A percentile compares a stretch with the other conserved stretches of the same genome.
Evolutionary conservation across 2,888 invertebrate species (phyloP).

Genomic region (Dinocampus coccinellae): DNA sequence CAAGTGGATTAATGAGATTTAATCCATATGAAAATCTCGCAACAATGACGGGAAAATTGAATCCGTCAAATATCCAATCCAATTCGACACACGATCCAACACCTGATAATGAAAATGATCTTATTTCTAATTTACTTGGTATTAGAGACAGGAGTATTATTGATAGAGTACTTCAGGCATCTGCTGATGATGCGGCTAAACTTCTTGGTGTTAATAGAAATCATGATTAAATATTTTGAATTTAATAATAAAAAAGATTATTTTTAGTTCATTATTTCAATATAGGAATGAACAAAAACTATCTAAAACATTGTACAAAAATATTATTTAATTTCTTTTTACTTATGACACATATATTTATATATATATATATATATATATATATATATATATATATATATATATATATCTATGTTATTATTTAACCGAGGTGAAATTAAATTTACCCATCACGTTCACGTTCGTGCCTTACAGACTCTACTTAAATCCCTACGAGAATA

Average conservation of each 20-base stretch:
- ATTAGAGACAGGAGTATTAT: slow-evolving; percentile 88
- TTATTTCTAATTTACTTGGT: slow-evolving; percentile 91
- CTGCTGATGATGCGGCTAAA: slow-evolving; percentile 88
- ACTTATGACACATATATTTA: neutral
- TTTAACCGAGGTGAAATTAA: slow-evolving; percentile 26
- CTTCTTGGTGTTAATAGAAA: slow-evolving; percentile 85
- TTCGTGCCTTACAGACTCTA: slow-evolving; percentile 59
- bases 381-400: neutral
- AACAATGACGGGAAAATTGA: slow-evolving; percentile 60
- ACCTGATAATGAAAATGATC: slow-evolving; percentile 74
- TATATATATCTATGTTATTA: slow-evolving; percentile 18
- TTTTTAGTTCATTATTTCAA: too few species aligned
- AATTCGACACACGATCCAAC: slow-evolving; percentile 53
- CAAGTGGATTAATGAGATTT: slow-evolving; percentile 57
- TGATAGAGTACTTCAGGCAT: slow-evolving; percentile 85
- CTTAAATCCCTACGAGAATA: slow-evolving; percentile 36
- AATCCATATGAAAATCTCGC: slow-evolving; percentile 63
- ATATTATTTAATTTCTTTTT: slow-evolving; percentile 15
- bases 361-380: slow-evolving; percentile 20
- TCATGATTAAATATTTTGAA: slow-evolving; percentile 57
- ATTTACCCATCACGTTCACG: slow-evolving; percentile 51
- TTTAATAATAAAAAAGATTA: neutral
- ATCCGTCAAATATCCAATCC: slow-evolving; percentile 69
- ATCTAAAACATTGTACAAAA: slow-evolving; percentile 25
- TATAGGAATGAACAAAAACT: neutral